These are phyloP conservation scores for Syngnathus floridae DNA, from an alignment of 2,113 vertebrate genomes.

Conservation along the genomic window DNA sequence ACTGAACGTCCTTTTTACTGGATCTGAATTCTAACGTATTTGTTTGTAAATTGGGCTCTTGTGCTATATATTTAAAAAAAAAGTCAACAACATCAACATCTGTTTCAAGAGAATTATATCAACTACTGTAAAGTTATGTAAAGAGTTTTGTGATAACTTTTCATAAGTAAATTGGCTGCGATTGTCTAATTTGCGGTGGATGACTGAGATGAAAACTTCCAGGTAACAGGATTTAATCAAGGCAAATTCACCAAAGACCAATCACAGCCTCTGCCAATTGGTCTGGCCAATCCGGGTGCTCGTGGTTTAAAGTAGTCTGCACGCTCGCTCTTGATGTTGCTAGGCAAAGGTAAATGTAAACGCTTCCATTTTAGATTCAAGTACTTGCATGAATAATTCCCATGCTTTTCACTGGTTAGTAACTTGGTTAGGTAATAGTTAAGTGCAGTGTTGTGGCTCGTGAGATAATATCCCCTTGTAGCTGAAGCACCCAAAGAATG, in stretches of 20 bases:
- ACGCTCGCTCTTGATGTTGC: not conserved
- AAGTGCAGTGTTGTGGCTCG: not conserved
- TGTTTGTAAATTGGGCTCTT: too few relatives aligned
- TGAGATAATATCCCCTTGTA: not conserved
- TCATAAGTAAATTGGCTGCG: too few relatives aligned
- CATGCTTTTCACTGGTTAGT: not conserved
- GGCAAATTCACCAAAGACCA: slow-evolving; percentile 11
- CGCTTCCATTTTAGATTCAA: too few relatives aligned
- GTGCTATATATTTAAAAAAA: too few relatives aligned
- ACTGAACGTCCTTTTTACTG: too few relatives aligned
- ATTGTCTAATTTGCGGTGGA: too few relatives aligned
- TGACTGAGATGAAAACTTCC: not conserved
- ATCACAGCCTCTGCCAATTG: slow-evolving; percentile 7
- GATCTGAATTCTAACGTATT: too few relatives aligned
- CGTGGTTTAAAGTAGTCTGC: not conserved
- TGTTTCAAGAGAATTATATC: too few relatives aligned
- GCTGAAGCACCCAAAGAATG: not conserved
- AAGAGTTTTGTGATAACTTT: not conserved
- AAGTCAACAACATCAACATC: too few relatives aligned
- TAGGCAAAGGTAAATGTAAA: not conserved
- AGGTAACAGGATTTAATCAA: not conserved
- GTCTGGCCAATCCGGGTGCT: slow-evolving; percentile 21
- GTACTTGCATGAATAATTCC: too few relatives aligned
- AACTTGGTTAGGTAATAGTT: not conserved
- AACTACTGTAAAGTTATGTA: not conserved